Conservation (phyloP, 2,113 vertebrate genomes). For the Dromiciops gliroides region DNA sequence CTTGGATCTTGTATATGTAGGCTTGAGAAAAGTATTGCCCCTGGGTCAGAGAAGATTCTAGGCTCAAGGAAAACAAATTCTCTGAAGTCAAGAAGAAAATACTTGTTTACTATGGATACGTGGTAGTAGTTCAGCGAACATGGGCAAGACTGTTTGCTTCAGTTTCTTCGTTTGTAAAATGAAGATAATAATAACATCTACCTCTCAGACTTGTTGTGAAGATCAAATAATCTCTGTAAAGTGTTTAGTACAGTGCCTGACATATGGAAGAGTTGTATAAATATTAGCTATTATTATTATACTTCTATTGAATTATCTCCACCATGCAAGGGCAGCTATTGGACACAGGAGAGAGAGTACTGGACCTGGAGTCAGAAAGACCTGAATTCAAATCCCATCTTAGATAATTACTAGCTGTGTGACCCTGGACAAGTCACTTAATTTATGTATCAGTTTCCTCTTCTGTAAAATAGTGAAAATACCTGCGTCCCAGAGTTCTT, state of each 20-base stretch:
- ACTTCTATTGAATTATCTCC: not conserved
- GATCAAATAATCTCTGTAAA: not conserved
- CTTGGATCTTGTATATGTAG: not conserved
- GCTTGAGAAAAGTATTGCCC: not conserved
- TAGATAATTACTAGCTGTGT: not conserved
- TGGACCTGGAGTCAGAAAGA: not conserved
- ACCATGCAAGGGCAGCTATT: not conserved
- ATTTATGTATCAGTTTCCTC: not conserved
- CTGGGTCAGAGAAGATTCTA: constrained; percentile 7
- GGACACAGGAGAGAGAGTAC: not conserved
- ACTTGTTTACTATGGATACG: not conserved
- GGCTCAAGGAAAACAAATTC: not conserved
- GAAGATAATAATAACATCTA: not conserved
- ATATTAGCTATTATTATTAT: not conserved
- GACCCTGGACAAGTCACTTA: not conserved
- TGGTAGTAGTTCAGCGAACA: not conserved
- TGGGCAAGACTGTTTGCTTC: not conserved
- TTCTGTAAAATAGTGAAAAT: not conserved
- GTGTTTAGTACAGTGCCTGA: not conserved
- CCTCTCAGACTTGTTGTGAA: not conserved
- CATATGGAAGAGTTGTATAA: not conserved
- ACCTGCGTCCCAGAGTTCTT: not conserved
- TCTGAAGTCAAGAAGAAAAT: not conserved
- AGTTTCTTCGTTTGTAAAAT: not conserved
- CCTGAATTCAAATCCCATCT: not conserved